A percentile compares a stretch with the other conserved stretches of the same genome.
phyloP scores from a whole-genome alignment of 2,888 invertebrate species.

The Agriopis marginaria region DNA sequence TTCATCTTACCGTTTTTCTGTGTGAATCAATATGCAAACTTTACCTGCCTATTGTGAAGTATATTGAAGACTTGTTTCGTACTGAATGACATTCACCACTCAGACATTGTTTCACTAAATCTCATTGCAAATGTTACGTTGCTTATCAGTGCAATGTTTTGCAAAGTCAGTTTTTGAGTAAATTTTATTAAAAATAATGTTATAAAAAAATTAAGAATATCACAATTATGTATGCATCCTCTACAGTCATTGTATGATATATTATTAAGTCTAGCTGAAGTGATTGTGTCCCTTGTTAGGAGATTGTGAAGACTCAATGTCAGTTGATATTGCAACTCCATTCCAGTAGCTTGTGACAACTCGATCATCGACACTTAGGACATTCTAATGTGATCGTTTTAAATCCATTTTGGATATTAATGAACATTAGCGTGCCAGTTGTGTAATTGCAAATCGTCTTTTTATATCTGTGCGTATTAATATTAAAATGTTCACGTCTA shows the following conservation, averaged over 20 bases:
- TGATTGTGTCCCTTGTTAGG: conserved; percentile 77
- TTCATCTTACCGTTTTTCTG: conserved; percentile 58
- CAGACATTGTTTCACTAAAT: conserved; percentile 70
- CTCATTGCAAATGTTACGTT: conserved; percentile 39
- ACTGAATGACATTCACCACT: conserved; percentile 61
- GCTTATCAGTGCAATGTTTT: conserved; percentile 44
- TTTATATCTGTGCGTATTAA: conserved; percentile 81
- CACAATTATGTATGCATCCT: conserved; percentile 67
- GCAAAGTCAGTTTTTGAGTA: conserved; percentile 44
- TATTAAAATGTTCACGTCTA: conserved; percentile 84
- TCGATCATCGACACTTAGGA: conserved; percentile 72
- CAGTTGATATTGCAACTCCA: conserved; percentile 67
- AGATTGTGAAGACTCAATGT: conserved; percentile 71
- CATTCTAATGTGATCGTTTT: conserved; percentile 83
- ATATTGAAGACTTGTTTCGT: conserved; percentile 45
- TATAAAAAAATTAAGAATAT: conserved; percentile 66
- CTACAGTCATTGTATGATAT: conserved; percentile 75
- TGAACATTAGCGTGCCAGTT: conserved; percentile 76
- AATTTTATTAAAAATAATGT: conserved; percentile 47
- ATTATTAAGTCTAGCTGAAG: conserved; percentile 65
- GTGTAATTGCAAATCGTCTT: conserved; percentile 79
- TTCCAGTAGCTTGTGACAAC: conserved; percentile 77
- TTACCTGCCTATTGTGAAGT: conserved; percentile 54
- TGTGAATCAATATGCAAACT: conserved; percentile 49
- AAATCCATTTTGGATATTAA: conserved; percentile 78